Evolutionary conservation across 2,888 invertebrate genomes (phyloP).

Genomic region (Heterodera filipjevi): DNA sequence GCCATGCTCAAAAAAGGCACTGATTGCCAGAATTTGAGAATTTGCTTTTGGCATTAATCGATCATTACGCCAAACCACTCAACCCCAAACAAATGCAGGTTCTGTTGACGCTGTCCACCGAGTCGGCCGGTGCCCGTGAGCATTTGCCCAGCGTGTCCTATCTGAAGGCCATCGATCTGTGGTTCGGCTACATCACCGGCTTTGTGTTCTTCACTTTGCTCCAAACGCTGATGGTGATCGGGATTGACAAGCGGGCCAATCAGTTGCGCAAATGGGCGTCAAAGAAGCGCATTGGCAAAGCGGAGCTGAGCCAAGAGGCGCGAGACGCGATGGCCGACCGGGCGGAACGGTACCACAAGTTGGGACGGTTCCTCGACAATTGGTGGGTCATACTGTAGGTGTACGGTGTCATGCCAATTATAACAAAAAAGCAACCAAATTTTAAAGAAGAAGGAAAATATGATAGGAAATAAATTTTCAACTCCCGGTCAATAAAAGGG

Average conservation of each 20-base stretch:
- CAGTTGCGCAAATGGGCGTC: constrained; percentile 62
- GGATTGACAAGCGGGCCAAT: constrained; percentile 64
- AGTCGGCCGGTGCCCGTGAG: constrained; percentile 63
- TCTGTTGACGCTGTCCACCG: constrained; percentile 63
- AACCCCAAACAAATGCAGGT: neutral
- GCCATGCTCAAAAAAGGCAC: no score
- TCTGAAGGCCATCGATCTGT: constrained; percentile 64
- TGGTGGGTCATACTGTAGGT: neutral
- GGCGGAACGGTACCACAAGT: constrained; percentile 57
- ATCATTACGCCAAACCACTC: no score
- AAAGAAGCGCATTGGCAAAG: constrained; percentile 46
- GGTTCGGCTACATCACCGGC: constrained; percentile 65
- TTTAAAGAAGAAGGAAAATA: no score
- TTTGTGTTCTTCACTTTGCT: constrained; percentile 65
- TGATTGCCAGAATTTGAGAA: no score
- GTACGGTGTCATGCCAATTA: neutral
- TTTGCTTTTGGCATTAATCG: no score
- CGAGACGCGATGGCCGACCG: constrained; percentile 55
- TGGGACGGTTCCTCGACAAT: constrained; percentile 22
- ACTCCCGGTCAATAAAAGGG: no score
- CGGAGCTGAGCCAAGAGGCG: constrained; percentile 60
- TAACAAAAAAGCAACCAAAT: no score
- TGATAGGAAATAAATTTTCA: no score
- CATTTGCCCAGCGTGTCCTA: constrained; percentile 65
- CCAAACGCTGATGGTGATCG: constrained; percentile 64